These are phyloP conservation scores for Mastomys coucha DNA, from an alignment of 2,113 vertebrate genomes.

Conservation along the genomic window DNA sequence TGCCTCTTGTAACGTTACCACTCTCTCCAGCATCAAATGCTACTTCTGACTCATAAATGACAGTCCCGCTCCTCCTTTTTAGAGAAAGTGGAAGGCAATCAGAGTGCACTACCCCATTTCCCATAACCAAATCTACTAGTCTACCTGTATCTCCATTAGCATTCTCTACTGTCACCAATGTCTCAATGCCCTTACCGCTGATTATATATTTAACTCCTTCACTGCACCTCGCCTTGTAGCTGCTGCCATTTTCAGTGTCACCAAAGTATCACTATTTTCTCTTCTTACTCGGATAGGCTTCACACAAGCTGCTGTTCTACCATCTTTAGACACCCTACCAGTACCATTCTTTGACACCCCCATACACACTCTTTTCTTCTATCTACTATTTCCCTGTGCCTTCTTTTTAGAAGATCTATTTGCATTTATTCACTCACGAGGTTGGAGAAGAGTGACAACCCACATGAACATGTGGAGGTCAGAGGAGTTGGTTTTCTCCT, in stretches of 20 bases:
- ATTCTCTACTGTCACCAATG: not conserved
- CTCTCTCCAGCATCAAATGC: not conserved
- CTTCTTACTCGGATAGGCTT: not conserved
- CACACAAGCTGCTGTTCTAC: not conserved
- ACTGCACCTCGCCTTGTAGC: not conserved
- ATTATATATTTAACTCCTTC: not conserved
- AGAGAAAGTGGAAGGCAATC: conserved; percentile 20
- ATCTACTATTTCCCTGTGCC: not conserved
- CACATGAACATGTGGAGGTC: not conserved
- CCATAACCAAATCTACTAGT: conserved; percentile 32
- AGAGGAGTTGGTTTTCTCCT: not conserved
- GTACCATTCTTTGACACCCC: not conserved
- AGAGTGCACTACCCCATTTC: conserved; percentile 7
- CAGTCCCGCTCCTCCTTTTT: not conserved
- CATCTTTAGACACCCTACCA: not conserved
- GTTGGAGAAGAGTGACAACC: not conserved
- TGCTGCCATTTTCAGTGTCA: not conserved
- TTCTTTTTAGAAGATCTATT: not conserved
- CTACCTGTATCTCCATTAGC: not conserved
- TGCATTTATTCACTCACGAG: not conserved
- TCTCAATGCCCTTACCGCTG: not conserved
- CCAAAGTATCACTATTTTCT: not conserved
- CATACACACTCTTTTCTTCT: not conserved
- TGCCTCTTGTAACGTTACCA: not conserved
- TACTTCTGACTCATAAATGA: not conserved